A percentile compares a stretch with the other conserved stretches of the same genome.
These are phyloP conservation scores for Mesoclemmys tuberculata DNA, from an alignment of 2,113 vertebrate species.

Conservation along the genomic window DNA sequence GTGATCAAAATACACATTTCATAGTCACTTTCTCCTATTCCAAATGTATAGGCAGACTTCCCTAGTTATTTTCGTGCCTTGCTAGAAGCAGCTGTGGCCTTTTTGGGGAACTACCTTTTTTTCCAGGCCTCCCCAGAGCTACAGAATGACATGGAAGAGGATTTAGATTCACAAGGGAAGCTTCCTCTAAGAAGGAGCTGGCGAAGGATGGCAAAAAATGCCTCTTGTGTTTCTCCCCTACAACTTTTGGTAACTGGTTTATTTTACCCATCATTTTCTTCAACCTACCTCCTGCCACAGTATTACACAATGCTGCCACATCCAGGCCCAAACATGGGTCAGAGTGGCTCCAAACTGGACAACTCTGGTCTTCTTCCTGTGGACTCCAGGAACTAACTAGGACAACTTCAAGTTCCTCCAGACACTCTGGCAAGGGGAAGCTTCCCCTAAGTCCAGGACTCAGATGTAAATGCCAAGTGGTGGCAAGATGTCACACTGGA, in stretches of 20 bases:
- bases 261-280: background rate
- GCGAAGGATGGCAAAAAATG: background rate
- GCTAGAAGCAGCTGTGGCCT: background rate
- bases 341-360: background rate
- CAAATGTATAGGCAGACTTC: background rate
- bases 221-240: background rate
- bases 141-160: background rate
- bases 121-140: background rate
- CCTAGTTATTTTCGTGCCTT: background rate
- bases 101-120: background rate
- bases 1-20: background rate
- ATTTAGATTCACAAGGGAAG: background rate
- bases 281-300: background rate
- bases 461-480: background rate
- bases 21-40: background rate
- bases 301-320: background rate
- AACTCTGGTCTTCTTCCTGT: fast-evolving
- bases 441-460: background rate
- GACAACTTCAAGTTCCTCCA: background rate
- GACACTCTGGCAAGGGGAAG: background rate
- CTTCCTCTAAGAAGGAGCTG: background rate
- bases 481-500: background rate
- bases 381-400: background rate
- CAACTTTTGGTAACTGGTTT: background rate
- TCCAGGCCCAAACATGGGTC: background rate